Evolutionary conservation across 2,888 invertebrate species (phyloP).

Genomic region (Pteria penguin): DNA sequence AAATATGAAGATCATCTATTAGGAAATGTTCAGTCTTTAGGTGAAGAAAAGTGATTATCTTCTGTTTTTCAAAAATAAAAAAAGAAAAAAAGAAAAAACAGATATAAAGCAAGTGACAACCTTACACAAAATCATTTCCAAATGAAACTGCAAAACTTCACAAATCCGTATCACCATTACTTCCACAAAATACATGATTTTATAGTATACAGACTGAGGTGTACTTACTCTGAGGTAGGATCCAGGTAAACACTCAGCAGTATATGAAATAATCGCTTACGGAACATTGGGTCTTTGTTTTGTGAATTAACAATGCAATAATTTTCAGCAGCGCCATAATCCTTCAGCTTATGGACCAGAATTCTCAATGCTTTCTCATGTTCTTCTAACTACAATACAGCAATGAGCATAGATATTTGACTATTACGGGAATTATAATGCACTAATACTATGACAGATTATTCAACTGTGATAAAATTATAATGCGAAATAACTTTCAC

Average conservation of each 20-base stretch:
- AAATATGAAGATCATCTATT: no score
- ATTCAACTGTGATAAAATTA: no score
- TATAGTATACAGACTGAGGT: not conserved
- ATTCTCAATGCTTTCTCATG: slow-evolving; percentile 82
- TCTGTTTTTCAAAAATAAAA: no score
- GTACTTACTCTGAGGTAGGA: slow-evolving; percentile 76
- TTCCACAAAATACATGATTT: not conserved
- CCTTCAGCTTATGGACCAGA: slow-evolving; percentile 81
- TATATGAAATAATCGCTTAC: slow-evolving; percentile 80
- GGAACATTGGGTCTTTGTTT: slow-evolving; percentile 73
- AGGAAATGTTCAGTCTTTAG: no score
- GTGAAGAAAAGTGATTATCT: no score
- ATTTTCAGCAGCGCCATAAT: slow-evolving; percentile 81
- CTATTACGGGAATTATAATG: no score
- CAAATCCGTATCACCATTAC: not conserved
- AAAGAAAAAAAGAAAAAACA: no score
- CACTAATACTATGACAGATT: no score
- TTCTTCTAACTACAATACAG: slow-evolving; percentile 81
- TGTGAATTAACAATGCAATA: slow-evolving; percentile 81
- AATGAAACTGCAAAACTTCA: not conserved
- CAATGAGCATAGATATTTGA: no score
- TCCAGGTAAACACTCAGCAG: slow-evolving; percentile 81
- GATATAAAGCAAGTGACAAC: no score
- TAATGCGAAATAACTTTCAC: no score
- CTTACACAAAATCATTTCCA: not conserved